A percentile compares a stretch with the other conserved stretches of the same genome.
These are phyloP conservation scores for Nymphicus hollandicus DNA, from an alignment of 2,113 vertebrate genomes.

Conservation along the genomic window DNA sequence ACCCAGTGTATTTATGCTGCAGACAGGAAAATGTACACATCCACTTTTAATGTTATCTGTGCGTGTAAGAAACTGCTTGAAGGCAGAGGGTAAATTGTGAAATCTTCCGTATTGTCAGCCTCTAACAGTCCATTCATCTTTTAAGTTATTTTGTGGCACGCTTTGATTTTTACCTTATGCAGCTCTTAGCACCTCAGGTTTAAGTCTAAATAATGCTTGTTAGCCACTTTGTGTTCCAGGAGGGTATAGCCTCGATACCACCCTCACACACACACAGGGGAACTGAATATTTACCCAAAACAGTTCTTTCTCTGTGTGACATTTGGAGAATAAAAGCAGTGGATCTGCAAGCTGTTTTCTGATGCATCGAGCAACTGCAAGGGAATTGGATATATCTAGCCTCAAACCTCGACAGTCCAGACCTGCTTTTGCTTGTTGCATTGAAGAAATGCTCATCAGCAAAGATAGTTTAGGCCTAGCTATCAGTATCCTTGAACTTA, in stretches of 20 bases:
- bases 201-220: neutral
- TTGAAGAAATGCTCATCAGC: neutral
- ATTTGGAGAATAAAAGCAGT: neutral
- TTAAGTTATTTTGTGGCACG: neutral
- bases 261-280: neutral
- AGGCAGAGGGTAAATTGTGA: neutral
- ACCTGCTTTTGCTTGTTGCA: neutral
- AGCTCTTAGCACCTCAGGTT: neutral
- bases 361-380: neutral
- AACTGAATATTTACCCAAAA: neutral
- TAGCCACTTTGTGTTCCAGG: neutral
- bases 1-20: neutral
- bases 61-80: neutral
- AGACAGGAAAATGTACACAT: neutral
- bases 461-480: neutral
- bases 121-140: neutral
- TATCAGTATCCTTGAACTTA: neutral
- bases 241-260: fast-evolving
- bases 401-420: neutral
- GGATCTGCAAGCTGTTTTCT: neutral
- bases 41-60: neutral
- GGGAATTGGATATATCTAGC: neutral
- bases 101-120: neutral
- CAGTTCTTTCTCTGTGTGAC: neutral
- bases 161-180: neutral